These are phyloP conservation scores for Streptopelia turtur DNA, from an alignment of 2,797 vertebrate species.

Conservation along the genomic window DNA sequence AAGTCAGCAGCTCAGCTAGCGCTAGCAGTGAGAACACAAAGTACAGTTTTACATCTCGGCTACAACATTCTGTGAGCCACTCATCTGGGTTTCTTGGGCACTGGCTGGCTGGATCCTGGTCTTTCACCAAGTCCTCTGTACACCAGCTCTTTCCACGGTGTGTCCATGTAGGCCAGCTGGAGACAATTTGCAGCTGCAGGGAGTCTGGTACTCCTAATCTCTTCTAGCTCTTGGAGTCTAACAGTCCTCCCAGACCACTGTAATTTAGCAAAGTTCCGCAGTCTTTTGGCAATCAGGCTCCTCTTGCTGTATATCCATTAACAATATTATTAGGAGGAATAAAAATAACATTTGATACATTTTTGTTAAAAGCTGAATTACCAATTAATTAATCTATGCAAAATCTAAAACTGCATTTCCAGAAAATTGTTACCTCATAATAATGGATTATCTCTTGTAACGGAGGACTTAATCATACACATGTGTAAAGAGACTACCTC, in stretches of 20 bases:
- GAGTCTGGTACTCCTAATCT: background rate
- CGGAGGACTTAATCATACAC: accelerated
- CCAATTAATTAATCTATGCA: background rate
- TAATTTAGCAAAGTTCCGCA: background rate
- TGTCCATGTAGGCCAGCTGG: background rate
- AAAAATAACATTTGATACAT: background rate
- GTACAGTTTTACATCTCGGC: background rate
- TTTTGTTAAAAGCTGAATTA: background rate
- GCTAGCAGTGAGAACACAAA: background rate
- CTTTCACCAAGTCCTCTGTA: accelerated
- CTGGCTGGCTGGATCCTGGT: background rate
- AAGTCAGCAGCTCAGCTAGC: background rate
- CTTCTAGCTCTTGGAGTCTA: background rate
- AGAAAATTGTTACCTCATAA: background rate
- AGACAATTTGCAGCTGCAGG: background rate
- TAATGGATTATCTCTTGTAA: background rate
- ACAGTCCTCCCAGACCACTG: background rate
- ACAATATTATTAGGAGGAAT: background rate
- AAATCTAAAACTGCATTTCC: background rate
- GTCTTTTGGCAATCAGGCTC: background rate
- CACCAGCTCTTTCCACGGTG: accelerated
- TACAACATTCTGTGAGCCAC: background rate
- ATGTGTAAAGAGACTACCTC: background rate
- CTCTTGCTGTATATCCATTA: background rate
- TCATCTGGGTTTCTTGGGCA: background rate